Base-by-base conservation (phyloP, 1,140 invertebrate genomes). In the Ostrea edulis region DNA sequence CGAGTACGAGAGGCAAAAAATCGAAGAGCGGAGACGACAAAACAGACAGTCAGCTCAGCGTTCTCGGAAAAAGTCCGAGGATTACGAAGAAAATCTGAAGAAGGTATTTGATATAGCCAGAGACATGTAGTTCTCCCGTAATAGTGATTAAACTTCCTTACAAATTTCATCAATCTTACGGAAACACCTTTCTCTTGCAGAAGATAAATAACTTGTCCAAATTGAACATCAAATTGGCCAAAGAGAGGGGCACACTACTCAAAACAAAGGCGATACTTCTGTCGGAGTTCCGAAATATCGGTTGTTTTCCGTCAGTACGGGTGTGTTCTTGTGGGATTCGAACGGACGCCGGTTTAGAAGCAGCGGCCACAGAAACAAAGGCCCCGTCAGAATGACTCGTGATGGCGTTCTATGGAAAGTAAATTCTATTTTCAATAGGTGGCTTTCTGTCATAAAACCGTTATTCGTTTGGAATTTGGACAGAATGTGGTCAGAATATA, bases 21-120 rank as follows among this genome's bases (percentile, higher is more conserved):
- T 77, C 68, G 68, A 77, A 25, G 25, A 77, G 29, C 68, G 68
- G 17, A 77, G 68, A 77, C 29, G 22, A 35, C 68, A 77, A 14
- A 77, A 77, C 25, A 77, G 68, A 77, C 68, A 77, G 14, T 77
- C 68, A 14, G 68, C 68, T 3, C 68, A 77, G 25, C 68, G 68
- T 44, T 77, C 68, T 5, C 9, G 68, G 68, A 77, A 77, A 77
- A 77, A 9, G 68, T 77, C 68, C 29, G 68, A 77, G 68, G 25
- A 77, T 29, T 29, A 77, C 68, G 68, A 77, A 35, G 9, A 77
- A 25, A 77, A 14, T 9, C 29, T 77, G 8, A 25, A 29, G 25
- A 22, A 17, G 68, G 68, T 77, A 77, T 14, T 62, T 62, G n/a
- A 20, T 14, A 14, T 62, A 44, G 35, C 35, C 35, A 44, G 2